Conservation (phyloP, 2,888 invertebrate genomes). For the Megalurothrips usitatus region DNA sequence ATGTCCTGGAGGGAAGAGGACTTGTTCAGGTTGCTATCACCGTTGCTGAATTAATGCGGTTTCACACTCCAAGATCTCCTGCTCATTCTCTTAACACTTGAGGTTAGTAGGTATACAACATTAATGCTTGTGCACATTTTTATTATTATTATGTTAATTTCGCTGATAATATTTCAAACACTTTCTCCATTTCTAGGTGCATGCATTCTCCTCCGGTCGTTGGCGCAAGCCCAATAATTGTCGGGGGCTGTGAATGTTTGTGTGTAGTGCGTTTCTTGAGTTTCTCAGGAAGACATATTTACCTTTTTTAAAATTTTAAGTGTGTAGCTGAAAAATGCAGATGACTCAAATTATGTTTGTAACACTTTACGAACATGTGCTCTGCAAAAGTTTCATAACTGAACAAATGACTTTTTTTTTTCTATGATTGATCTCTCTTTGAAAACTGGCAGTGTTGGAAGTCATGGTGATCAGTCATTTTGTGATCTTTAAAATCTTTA, state of each 20-base stretch:
- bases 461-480: too few species aligned
- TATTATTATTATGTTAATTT: background rate
- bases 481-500: too few species aligned
- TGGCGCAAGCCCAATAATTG: background rate
- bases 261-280: background rate
- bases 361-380: too few species aligned
- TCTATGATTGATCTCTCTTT: too few species aligned
- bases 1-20: conserved; percentile 87
- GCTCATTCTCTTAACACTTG: conserved; percentile 33
- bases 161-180: too few species aligned
- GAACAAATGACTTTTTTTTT: too few species aligned
- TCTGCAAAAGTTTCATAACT: too few species aligned
- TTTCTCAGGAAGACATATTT: too few species aligned
- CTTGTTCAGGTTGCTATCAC: conserved; percentile 84
- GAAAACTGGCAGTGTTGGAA: too few species aligned
- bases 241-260: background rate
- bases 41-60: conserved; percentile 73
- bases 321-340: too few species aligned
- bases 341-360: too few species aligned
- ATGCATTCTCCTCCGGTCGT: background rate
- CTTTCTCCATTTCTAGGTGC: background rate
- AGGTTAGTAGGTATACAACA: background rate
- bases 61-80: conserved; percentile 53
- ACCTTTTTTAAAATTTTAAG: too few species aligned
- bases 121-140: background rate